Evolutionary conservation across 2,888 invertebrate species (phyloP).

Genomic region (Cephus nigrinus): DNA sequence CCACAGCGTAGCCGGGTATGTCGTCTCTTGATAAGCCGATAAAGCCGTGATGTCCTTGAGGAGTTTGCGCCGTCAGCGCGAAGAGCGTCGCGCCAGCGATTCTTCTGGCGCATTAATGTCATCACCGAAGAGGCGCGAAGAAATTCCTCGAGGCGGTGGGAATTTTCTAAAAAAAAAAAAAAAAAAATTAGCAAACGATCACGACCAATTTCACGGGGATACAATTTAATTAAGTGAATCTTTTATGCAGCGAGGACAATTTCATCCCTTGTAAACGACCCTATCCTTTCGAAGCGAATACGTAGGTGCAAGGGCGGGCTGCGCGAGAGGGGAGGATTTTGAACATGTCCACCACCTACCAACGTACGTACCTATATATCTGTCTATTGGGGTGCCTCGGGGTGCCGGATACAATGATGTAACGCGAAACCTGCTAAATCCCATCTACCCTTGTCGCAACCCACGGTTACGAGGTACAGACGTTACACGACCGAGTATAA

Average conservation of each 20-base stretch:
- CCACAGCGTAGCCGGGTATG: constrained; percentile 11
- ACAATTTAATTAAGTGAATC: constrained; percentile 40
- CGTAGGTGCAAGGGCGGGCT: constrained; percentile 28
- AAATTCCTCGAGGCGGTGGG: not conserved
- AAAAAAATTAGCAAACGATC: not conserved
- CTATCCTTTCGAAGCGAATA: constrained; percentile 32
- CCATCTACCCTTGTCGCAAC: constrained; percentile 27
- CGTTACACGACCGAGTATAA: constrained; percentile 9
- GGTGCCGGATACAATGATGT: constrained; percentile 52
- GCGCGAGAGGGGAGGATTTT: constrained; percentile 25
- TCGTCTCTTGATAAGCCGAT: constrained; percentile 42
- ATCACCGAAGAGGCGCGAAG: not conserved
- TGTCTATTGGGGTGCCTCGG: constrained; percentile 47
- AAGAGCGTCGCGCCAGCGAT: constrained; percentile 36
- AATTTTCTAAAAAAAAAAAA: not conserved
- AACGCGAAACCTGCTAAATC: constrained; percentile 51
- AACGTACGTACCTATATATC: constrained; percentile 29
- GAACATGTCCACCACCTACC: constrained; percentile 32
- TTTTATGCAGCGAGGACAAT: constrained; percentile 38
- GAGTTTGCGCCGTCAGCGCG: constrained; percentile 43
- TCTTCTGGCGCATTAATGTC: constrained; percentile 28
- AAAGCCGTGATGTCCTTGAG: constrained; percentile 45
- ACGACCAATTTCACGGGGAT: constrained; percentile 1
- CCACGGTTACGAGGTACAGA: not conserved
- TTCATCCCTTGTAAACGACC: constrained; percentile 43